phyloP scores from a whole-genome alignment of 2,113 vertebrate species.

The Pteropus alecto region DNA sequence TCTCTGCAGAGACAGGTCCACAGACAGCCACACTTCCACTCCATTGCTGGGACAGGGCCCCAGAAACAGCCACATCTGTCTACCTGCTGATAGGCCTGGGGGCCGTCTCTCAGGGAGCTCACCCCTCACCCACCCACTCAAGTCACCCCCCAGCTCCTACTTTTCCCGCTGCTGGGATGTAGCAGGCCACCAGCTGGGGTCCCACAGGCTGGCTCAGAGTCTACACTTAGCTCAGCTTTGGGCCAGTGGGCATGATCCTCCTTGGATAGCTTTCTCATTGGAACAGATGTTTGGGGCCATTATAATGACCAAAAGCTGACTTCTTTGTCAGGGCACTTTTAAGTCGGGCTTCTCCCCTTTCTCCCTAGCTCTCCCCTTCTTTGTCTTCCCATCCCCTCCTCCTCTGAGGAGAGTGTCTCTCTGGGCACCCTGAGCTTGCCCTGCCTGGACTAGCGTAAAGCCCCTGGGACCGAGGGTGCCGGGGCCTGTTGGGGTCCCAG shows the following conservation, averaged over 20 bases:
- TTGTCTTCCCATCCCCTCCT: not conserved
- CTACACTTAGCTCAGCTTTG: not conserved
- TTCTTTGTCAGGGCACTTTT: not conserved
- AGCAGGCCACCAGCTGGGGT: not conserved
- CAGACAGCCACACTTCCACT: not conserved
- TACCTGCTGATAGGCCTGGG: not conserved
- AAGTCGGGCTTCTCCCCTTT: not conserved
- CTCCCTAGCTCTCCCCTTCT: not conserved
- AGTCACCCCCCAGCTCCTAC: not conserved
- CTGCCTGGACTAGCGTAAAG: not conserved
- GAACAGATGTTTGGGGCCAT: no score
- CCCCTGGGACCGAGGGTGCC: not conserved
- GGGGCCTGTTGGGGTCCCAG: not conserved
- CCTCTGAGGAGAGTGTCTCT: not conserved
- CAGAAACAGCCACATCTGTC: not conserved
- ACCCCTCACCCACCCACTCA: accelerated
- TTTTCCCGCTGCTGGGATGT: not conserved
- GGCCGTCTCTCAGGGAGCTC: not conserved
- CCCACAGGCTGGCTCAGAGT: not conserved
- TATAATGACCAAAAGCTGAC: not conserved
- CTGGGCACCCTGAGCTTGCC: not conserved
- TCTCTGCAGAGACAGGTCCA: not conserved
- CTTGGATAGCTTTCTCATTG: not conserved
- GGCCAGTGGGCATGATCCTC: not conserved
- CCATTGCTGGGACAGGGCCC: not conserved